Evolutionary conservation across 2,797 vertebrate species (phyloP).

Genomic region (Ataeniobius toweri): DNA sequence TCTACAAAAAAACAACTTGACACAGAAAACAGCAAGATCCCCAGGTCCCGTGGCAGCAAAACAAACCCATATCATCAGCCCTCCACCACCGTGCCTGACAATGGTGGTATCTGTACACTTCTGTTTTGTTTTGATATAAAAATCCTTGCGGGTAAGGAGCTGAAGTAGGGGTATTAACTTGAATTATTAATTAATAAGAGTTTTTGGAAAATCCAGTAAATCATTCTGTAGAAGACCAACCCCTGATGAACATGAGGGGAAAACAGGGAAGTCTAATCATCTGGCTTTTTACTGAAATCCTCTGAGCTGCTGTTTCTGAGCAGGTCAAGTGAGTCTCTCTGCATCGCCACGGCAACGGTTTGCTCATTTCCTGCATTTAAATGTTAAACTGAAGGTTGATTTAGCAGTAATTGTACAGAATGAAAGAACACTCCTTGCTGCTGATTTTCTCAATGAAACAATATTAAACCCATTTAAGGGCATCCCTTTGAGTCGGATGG

Average conservation of each 20-base stretch:
- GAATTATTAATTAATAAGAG: too few species aligned
- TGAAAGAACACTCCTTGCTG: neutral
- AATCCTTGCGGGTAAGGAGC: neutral
- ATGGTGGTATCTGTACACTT: neutral
- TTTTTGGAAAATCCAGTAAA: neutral
- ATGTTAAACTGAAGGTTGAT: constrained; percentile 4
- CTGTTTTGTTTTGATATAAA: neutral
- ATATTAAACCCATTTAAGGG: constrained; percentile 41
- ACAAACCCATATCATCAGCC: neutral
- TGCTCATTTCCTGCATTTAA: constrained; percentile 23
- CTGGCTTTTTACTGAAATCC: neutral
- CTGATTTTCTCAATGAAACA: constrained; percentile 28
- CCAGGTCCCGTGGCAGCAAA: too few species aligned
- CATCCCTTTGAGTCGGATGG: constrained; percentile 26
- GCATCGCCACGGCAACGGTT: constrained; percentile 16
- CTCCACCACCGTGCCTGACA: neutral
- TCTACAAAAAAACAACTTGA: too few species aligned
- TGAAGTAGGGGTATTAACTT: too few species aligned
- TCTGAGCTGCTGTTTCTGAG: neutral
- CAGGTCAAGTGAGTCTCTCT: constrained; percentile 13
- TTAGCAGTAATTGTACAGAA: constrained; percentile 15
- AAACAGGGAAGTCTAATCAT: neutral
- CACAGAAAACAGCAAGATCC: too few species aligned
- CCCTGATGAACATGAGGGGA: neutral
- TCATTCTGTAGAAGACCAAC: neutral